Evolutionary conservation across 2,113 vertebrate genomes (phyloP), one percentile per base, ranked within the genome.

Genomic region (Dipodomys merriami): DNA sequence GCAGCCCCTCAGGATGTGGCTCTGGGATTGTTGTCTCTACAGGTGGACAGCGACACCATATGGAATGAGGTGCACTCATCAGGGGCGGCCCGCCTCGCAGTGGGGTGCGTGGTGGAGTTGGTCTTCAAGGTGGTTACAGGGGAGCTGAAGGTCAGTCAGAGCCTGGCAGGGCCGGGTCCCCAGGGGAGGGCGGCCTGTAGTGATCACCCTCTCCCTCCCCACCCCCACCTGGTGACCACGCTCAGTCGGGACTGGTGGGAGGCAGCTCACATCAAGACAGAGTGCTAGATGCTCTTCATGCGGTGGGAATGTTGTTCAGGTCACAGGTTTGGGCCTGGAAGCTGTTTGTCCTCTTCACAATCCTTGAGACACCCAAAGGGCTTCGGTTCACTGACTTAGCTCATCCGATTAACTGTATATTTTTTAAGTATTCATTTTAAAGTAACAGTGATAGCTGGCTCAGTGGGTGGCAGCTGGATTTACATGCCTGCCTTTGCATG

Each of bases 41-140:
- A 99, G 99, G 99, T 99, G 12, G 99, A 99, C 98, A 99, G 99
- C 33, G 99, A 99, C 98, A 99, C 99, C 44, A 99, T 99, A 91
- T 99, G 99, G 99, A 99, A 99, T 0, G 99, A 99, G 94, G 99
- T 99, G 30, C 99, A 99, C 96, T 99, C 99, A 0, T 99, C 99
- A 0, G 99, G 99, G 1, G 99, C 99, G 0, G 99, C 99, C 86
- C 99, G 99, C 57, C 98, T 99, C 97, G 99, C 99, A 0, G 99
- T 99, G 83, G 99, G 99, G 85, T 99, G 99, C 1, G 99, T 99
- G 91, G 98, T 99, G 77, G 99, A 99, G 97, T 98, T 99, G 5
- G 99, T 99, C 90, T 99, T 99, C 97, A 99, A 99, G 97, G 99
- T 99, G 89, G 99, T 99, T 68, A 98, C 99, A 0, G 99, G 99